Conservation (phyloP, 2,888 invertebrate species). For the Deilephila elpenor region DNA sequence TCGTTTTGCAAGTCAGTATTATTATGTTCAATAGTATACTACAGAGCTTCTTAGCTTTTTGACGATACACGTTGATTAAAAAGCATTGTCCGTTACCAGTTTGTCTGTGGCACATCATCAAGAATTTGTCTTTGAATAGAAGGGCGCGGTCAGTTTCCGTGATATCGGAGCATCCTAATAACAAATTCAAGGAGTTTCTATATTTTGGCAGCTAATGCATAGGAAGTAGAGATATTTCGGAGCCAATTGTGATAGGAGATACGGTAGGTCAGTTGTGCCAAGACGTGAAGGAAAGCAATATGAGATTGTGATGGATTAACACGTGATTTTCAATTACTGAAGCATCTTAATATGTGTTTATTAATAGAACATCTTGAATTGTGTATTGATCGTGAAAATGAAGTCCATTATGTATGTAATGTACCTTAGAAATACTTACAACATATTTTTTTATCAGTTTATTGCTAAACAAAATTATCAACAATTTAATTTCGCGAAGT, state of each 20-base stretch:
- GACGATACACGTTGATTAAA: no score
- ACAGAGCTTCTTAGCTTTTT: no score
- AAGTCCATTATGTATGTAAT: no score
- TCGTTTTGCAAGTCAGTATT: no score
- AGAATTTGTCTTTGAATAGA: slow-evolving; percentile 17
- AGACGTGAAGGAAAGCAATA: neutral
- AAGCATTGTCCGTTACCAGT: neutral
- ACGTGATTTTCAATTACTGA: neutral
- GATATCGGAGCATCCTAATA: neutral
- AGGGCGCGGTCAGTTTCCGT: slow-evolving; percentile 8
- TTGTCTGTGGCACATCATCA: neutral
- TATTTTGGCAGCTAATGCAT: neutral
- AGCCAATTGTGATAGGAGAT: slow-evolving; percentile 13
- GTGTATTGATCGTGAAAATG: no score
- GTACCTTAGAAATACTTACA: no score
- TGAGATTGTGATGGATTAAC: slow-evolving; percentile 6
- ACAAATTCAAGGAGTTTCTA: neutral
- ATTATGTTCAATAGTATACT: no score
- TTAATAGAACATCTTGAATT: no score
- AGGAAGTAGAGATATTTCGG: neutral
- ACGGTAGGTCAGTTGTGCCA: neutral
- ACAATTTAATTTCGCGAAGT: no score
- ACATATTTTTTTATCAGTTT: no score
- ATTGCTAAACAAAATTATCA: no score
- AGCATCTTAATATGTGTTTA: no score